Base-by-base conservation (phyloP, 2,113 vertebrate genomes). In the Anolis sagrei region DNA sequence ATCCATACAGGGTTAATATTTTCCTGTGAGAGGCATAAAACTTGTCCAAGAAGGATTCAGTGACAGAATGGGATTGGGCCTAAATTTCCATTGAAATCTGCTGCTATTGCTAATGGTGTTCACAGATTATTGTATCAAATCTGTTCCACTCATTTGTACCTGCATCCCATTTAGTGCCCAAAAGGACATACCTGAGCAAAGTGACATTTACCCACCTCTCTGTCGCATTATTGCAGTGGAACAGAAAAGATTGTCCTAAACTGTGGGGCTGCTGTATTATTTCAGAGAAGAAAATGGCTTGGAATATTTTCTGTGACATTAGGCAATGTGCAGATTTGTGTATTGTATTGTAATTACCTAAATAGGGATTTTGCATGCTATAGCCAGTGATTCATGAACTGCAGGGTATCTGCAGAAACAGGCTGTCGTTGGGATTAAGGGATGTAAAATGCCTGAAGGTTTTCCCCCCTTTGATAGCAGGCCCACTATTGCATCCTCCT, bases 351-450 rank as follows among this genome's bases (percentile, higher is more conserved):
- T 95, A 95, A 95, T 94, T 93, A 93, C 92, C 93, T 94, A 93
- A 95, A 95, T 90, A 92, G 87, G 87, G 94, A 95, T 95, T 95
- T 95, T 94, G 92, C 90, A 91, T 94, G 93, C 94, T 92, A 80
- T 81, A 93, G 90, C 92, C 92, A 95, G 87, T 92, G 94, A 95
- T 92, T 94, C 94, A 94, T 91, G 91, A 95, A 93, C 92, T 92
- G 92, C 87, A 85, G 94, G 86, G 90, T 95, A 94, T 95, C 93
- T 95, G 89, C 91, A 92, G 86, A 94, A 93, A 84, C 93, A 94
- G 92, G 89, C 94, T 95, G 92, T 94, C 92, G 80, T 88, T 93
- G 85, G 94, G 94, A 95, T 94, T 95, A 95, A 91, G 93, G 91
- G 92, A 94, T 92, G 92, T 89, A 94, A 92, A 93, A 94, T 91